A percentile compares a stretch with the other conserved stretches of the same genome.
phyloP scores from a whole-genome alignment of 2,113 vertebrate genomes.

The Entelurus aequoreus region DNA sequence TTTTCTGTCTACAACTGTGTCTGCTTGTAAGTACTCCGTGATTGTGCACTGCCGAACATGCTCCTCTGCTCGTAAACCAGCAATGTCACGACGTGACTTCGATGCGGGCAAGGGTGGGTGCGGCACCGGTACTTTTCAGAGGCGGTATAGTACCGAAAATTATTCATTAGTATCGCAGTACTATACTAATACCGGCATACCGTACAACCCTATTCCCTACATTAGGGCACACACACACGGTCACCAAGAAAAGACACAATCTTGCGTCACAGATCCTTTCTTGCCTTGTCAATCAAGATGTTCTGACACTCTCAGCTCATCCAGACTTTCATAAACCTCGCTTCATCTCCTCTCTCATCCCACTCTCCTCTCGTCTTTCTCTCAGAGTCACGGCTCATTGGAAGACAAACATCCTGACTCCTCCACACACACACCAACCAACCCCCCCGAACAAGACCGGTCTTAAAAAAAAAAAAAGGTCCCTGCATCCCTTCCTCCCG shows the following conservation, averaged over 20 bases:
- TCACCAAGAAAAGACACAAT: conserved; percentile 45
- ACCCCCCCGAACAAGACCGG: conserved; percentile 40
- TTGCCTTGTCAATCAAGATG: conserved; percentile 34
- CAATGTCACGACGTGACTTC: too few relatives aligned
- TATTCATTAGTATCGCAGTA: too few relatives aligned
- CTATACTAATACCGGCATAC: neutral
- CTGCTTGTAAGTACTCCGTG: too few relatives aligned
- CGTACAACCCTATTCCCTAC: neutral
- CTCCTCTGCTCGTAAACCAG: too few relatives aligned
- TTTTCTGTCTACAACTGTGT: too few relatives aligned
- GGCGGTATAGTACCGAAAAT: too few relatives aligned
- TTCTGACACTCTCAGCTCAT: conserved; percentile 25
- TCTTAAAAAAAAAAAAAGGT: conserved; percentile 63
- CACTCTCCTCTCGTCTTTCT: conserved; percentile 67
- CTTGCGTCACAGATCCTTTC: neutral
- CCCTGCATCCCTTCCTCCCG: conserved; percentile 56
- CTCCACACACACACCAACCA: conserved; percentile 29
- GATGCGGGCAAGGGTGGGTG: too few relatives aligned
- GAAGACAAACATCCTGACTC: conserved; percentile 79
- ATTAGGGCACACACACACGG: conserved; percentile 9
- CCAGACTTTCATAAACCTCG: conserved; percentile 33
- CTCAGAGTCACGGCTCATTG: conserved; percentile 76
- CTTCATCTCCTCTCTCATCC: conserved; percentile 57
- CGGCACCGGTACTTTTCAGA: too few relatives aligned
- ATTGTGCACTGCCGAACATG: too few relatives aligned